Percentiles rank a stretch among this genome's conserved stretches.
Evolutionary conservation across 2,113 vertebrate genomes (phyloP).

Genomic region (Protomyctophum bolini): DNA sequence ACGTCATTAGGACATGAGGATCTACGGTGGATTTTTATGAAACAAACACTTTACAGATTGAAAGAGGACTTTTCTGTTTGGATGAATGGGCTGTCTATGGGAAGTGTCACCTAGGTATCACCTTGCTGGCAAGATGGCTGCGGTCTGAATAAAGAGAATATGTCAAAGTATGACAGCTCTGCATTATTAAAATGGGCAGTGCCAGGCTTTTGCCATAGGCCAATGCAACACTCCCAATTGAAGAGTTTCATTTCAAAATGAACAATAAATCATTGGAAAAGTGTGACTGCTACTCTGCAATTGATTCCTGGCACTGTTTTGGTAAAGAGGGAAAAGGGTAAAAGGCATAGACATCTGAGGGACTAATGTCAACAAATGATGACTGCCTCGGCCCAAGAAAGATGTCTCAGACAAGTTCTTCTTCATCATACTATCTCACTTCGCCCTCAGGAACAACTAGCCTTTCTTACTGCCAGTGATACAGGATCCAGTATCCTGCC

Average conservation of each 20-base stretch:
- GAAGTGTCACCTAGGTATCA: too few species aligned
- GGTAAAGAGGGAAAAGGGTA: too few species aligned
- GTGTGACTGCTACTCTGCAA: neutral
- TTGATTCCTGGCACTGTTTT: neutral
- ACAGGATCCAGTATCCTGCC: conserved; percentile 5
- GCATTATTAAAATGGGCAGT: conserved; percentile 32
- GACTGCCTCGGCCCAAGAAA: neutral
- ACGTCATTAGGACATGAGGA: too few species aligned
- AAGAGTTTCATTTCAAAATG: conserved; percentile 6
- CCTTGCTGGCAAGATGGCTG: too few species aligned
- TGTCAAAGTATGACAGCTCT: conserved; percentile 25
- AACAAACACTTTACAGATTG: too few species aligned
- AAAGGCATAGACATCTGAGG: too few species aligned
- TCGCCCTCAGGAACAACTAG: conserved; percentile 7
- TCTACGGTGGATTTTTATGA: too few species aligned
- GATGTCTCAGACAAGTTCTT: neutral
- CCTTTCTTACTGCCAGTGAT: neutral
- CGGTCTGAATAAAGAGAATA: too few species aligned
- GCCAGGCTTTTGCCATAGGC: neutral
- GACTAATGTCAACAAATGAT: neutral
- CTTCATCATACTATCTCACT: neutral
- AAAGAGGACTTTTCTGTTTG: too few species aligned
- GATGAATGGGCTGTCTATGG: too few species aligned
- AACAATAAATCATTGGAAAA: conserved; percentile 5
- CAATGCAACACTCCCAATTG: conserved; percentile 5